Base-by-base conservation (phyloP, 2,888 invertebrate genomes). In the Scaptomyza flava region DNA sequence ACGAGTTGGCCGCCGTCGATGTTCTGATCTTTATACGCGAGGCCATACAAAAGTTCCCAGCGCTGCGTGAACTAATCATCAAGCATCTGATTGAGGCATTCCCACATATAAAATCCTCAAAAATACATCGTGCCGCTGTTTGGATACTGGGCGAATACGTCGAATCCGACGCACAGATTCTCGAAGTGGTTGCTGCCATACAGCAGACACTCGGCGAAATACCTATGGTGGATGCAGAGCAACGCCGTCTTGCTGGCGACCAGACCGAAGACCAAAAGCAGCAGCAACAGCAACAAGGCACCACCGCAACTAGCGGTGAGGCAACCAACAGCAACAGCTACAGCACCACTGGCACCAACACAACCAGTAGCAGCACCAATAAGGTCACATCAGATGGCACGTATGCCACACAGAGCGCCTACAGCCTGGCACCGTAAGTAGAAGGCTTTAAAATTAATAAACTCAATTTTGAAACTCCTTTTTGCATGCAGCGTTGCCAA, bases 61-160 rank as follows among this genome's bases (percentile, higher is more conserved):
- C 95, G 73, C 93, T 99, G 14, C 93, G 96, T 65, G 94, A 95
- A 1, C 93, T 96, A 0, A 97, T 99, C 74, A 96, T 98, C 72
- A 95, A 96, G 92, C 95, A 95, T 84, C 69, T 91, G 27, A 89
- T 91, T 34, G 97, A 99, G 91, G 95, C 96, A 3, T 96, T 99
- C 89, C 94, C 96, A 0, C 94, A 95, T 67, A 97, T 99, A 81
- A 96, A 96, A 81, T 96, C 97, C n/a, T 96, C 97, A 4, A 97
- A 96, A 93, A 96, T 98, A 31, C 97, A 98, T 82, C 95, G 99
- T 68, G 96, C 98, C 1, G 98, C 99, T 1, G 93, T 99, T 59
- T 99, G 99, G 99, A 97, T 99, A 89, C 93, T 99, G 65, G 99
- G 99, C 6, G 99, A 99, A 92, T 99, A 98, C 92, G 97, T 98